Base-by-base conservation (phyloP, 2,113 vertebrate species). In the Percopsis transmontana region DNA sequence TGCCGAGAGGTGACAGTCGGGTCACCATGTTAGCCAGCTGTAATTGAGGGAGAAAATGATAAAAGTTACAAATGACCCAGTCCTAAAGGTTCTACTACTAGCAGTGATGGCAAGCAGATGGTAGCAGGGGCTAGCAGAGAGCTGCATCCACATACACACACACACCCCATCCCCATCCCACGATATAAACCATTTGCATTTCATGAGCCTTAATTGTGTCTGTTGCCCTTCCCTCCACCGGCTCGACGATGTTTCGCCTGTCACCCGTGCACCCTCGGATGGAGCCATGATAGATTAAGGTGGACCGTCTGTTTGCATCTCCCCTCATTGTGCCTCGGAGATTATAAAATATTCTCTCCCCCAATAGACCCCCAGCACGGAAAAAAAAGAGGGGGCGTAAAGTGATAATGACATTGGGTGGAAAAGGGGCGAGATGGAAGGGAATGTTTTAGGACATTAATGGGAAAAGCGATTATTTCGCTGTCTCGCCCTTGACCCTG, bases 161-260 rank as follows among this genome's bases (percentile, higher is more conserved):
- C 38, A 60, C n/a, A 27, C 24, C 10, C 38, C 47, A 12, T 15
- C 56, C 76, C 51, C 52, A 2, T n/a, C 44, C 61, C 33, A 62
- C 65, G 38, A 90, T 92, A 93, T 91, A 94, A 92, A 27, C 63
- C 50, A 93, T 98, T 98, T 97, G 94, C 95, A 96, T 97, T 98
- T 96, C 95, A 98, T 98, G 95, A 98, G 93, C 88, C 84, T 93
- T 94, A 94, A 91, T 90, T 92, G 91, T 88, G 89, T 95, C 92
- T 93, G 83, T 91, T 91, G 91, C 91, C 91, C 90, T 91, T 86
- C 72, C 76, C 88, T 86, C 87, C 83, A 83, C 79, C 72, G 76
- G 81, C 85, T 72, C 71, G 48, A 42, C 67, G 68, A 88, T 84
- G 82, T 82, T 68, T 81, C 82, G 83, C 64, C 74, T 87, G 80